Percentiles rank a stretch among this genome's conserved stretches.
phyloP scores from a whole-genome alignment of 2,888 invertebrate genomes.

The Euphydryas editha region DNA sequence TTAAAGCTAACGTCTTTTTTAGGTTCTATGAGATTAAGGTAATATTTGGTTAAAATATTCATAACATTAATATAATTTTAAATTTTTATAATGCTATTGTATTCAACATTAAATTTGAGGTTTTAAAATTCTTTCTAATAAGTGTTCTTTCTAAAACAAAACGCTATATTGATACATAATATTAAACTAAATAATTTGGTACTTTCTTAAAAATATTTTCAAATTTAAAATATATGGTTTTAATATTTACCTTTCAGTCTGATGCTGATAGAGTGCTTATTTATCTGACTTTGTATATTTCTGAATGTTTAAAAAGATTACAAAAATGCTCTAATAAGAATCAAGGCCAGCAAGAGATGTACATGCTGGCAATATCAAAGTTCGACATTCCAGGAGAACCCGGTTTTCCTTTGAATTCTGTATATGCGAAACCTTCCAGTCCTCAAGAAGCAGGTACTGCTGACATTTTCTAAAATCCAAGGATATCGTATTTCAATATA shows the following conservation, averaged over 20 bases:
- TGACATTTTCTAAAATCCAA: neutral
- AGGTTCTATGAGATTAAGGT: constrained; percentile 99
- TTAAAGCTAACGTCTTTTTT: constrained; percentile 99
- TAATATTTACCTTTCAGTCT: constrained; percentile 83
- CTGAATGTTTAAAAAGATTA: constrained; percentile 97
- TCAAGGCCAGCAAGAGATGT: constrained; percentile 98
- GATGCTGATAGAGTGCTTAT: constrained; percentile 98
- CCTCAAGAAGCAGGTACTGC: constrained; percentile 90
- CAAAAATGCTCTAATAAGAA: constrained; percentile 95
- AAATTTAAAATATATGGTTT: neutral
- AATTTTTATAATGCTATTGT: too few species aligned
- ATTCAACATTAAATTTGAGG: too few species aligned
- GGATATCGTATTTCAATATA: too few species aligned
- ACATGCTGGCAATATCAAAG: constrained; percentile 95
- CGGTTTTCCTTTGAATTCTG: constrained; percentile 97
- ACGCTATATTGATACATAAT: too few species aligned
- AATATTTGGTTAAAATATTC: neutral
- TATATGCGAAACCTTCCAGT: constrained; percentile 93
- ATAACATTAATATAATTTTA: too few species aligned
- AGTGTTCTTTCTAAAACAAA: too few species aligned
- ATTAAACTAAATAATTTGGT: too few species aligned
- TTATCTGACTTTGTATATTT: constrained; percentile 98
- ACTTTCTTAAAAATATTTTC: too few species aligned
- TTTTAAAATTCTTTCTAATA: too few species aligned
- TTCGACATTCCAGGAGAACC: constrained; percentile 98